phyloP scores from a whole-genome alignment of 1,140 invertebrate genomes.

The Macrocentrus cingulum region DNA sequence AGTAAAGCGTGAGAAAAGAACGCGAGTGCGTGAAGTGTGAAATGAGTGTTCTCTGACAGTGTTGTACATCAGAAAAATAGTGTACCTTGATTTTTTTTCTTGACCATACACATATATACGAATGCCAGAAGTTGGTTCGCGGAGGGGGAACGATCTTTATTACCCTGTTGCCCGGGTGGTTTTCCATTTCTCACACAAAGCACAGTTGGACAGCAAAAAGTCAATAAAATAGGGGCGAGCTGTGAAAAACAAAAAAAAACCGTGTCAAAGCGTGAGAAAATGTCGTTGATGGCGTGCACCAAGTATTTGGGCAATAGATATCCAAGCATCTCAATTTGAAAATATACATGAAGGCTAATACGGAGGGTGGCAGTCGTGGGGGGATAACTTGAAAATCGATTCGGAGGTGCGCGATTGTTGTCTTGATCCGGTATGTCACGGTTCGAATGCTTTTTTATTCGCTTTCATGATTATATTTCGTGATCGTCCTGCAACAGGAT shows the following conservation, averaged over 20 bases:
- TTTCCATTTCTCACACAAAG: too few species aligned
- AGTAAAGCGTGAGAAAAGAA: background rate
- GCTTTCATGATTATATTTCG: background rate
- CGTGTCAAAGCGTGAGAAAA: too few species aligned
- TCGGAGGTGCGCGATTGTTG: slow-evolving; percentile 26
- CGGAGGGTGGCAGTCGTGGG: background rate
- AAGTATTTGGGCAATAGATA: too few species aligned
- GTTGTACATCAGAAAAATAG: too few species aligned
- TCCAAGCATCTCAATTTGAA: too few species aligned
- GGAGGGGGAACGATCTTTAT: slow-evolving; percentile 3
- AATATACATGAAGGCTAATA: too few species aligned
- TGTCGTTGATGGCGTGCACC: too few species aligned
- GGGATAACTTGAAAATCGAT: slow-evolving; percentile 25
- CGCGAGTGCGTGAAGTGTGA: background rate
- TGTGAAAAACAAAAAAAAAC: too few species aligned
- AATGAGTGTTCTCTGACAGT: slow-evolving; percentile 11
- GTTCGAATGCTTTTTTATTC: slow-evolving; percentile 11
- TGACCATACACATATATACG: background rate
- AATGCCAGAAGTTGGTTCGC: background rate
- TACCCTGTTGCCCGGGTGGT: slow-evolving; percentile 10
- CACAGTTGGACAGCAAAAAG: too few species aligned
- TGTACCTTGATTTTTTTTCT: too few species aligned
- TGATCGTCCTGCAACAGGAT: slow-evolving; percentile 1
- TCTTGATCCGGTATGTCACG: slow-evolving; percentile 22
- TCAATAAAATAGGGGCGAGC: too few species aligned